Evolutionary conservation across 1,140 invertebrate genomes (phyloP).

Genomic region (Drosophila hydei): DNA sequence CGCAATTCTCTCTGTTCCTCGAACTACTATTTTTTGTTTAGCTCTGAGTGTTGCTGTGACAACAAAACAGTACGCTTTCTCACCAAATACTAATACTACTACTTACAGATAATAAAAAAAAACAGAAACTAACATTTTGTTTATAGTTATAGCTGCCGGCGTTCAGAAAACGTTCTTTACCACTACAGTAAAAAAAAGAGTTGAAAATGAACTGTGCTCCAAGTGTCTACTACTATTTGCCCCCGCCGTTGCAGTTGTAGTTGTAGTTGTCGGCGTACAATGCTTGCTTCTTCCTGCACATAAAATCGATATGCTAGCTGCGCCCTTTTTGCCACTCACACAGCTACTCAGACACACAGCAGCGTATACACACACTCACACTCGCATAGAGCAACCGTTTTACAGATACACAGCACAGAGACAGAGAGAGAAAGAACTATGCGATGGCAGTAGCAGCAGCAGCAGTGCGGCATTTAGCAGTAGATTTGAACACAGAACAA

Average conservation of each 20-base stretch:
- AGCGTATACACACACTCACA: slow-evolving; percentile 8
- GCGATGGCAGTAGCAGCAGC: not conserved
- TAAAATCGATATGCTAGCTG: slow-evolving; percentile 76
- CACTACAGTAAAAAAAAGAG: not conserved
- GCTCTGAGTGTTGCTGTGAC: slow-evolving; percentile 38
- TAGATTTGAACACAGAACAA: slow-evolving; percentile 54
- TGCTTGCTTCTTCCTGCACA: slow-evolving; percentile 67
- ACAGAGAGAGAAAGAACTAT: slow-evolving; percentile 8
- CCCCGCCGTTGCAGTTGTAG: slow-evolving; percentile 29
- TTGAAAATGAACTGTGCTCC: not conserved
- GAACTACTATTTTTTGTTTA: slow-evolving; percentile 27
- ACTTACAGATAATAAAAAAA: slow-evolving; percentile 12
- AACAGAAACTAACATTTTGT: slow-evolving; percentile 2
- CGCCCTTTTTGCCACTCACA: slow-evolving; percentile 71
- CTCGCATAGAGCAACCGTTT: slow-evolving; percentile 31
- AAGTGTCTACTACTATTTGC: slow-evolving; percentile 37
- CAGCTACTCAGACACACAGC: slow-evolving; percentile 24
- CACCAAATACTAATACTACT: slow-evolving; percentile 13
- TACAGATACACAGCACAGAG: slow-evolving; percentile 73
- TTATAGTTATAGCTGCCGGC: slow-evolving; percentile 38
- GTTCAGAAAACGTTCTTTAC: slow-evolving; percentile 44
- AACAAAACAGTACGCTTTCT: slow-evolving; percentile 27
- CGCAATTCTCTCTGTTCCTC: slow-evolving; percentile 33
- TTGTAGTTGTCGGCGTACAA: slow-evolving; percentile 52
- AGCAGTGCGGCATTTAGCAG: slow-evolving; percentile 43